Base-by-base conservation (phyloP, 2,888 invertebrate genomes). In the Nysson spinosus region DNA sequence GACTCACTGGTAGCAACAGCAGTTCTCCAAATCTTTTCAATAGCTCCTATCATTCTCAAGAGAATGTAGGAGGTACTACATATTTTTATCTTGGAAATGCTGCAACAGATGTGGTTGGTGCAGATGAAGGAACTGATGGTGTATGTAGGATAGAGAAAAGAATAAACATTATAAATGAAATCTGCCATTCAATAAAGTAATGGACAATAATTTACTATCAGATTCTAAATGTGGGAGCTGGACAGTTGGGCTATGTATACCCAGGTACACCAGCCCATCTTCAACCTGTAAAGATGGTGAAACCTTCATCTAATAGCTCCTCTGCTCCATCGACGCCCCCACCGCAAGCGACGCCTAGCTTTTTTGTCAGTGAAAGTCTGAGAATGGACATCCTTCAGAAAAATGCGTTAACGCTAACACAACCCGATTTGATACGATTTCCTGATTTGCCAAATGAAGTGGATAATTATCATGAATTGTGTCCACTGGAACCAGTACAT, bases 31-130 rank as follows among this genome's bases (percentile, higher is more conserved):
- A 86, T 78, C 77, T 85, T 40, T 85, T 85, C 52, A 87, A 84
- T 66, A 86, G 83, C 71, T 86, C 86, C 50, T 87, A 82, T 71
- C 85, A 86, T 78, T 88, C 88, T 50, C 89, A 96, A 92, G 96
- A 96, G 88, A 96, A 95, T 89, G 95, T 96, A 66, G 96, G 96
- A 54, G 97, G 97, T 19, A 97, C 97, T 11, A 97, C 97, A 43
- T 98, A 97, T 87, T 98, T 97, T 88, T 98, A 96, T 87, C 91
- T 93, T 28, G 91, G 93, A 63, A 85, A 86, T 62, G 75, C 84
- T 30, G 75, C 83, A 12, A 74, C 79, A 34, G 85, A 86, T 51
- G 35, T 50, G 19, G 71, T 85, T 20, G 73, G 76, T 34, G 77
- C 72, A 5, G 86, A 86, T 22, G 86, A 86, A 32, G 79, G 77